These are phyloP conservation scores for Phenganax marumi DNA, from an alignment of 92 coral and sea anemone genomes.

Conservation along the genomic window DNA sequence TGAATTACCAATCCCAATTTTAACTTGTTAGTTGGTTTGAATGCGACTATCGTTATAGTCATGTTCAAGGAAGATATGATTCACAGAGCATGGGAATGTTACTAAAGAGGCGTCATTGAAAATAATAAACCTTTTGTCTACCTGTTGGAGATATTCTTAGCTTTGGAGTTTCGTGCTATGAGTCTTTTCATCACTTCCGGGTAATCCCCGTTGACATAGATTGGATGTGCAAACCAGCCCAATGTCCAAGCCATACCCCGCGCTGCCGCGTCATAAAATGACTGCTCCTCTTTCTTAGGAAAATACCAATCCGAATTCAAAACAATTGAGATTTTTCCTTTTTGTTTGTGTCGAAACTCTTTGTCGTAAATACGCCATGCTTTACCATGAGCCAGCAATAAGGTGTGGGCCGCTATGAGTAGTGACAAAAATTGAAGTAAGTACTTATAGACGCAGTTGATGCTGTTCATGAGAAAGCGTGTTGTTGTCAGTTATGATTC, in stretches of 20 bases:
- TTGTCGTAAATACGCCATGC: constrained; percentile 50
- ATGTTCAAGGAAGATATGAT: not conserved
- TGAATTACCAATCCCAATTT: too few species aligned
- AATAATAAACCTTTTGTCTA: not conserved
- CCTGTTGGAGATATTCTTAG: constrained; percentile 42
- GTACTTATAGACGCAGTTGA: too few species aligned
- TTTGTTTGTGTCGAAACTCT: constrained; percentile 27
- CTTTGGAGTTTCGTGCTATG: constrained; percentile 30
- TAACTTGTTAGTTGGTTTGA: too few species aligned
- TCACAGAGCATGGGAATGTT: not conserved
- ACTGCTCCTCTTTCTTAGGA: constrained; percentile 29
- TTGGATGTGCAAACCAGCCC: constrained; percentile 52
- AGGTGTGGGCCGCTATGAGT: constrained; percentile 2
- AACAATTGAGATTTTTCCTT: constrained; percentile 47
- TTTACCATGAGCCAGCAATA: constrained; percentile 48
- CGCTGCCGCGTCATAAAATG: constrained; percentile 32
- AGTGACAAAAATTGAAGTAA: not conserved
- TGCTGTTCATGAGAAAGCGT: too few species aligned
- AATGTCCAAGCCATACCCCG: constrained; percentile 48
- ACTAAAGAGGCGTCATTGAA: too few species aligned
- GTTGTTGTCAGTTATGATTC: too few species aligned
- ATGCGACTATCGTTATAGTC: too few species aligned
- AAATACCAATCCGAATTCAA: constrained; percentile 44
- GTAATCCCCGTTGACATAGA: constrained; percentile 51
- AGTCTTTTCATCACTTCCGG: constrained; percentile 43